These are phyloP conservation scores for Epizoanthus illoricatus DNA, from an alignment of 92 coral and sea anemone genomes.

Conservation along the genomic window DNA sequence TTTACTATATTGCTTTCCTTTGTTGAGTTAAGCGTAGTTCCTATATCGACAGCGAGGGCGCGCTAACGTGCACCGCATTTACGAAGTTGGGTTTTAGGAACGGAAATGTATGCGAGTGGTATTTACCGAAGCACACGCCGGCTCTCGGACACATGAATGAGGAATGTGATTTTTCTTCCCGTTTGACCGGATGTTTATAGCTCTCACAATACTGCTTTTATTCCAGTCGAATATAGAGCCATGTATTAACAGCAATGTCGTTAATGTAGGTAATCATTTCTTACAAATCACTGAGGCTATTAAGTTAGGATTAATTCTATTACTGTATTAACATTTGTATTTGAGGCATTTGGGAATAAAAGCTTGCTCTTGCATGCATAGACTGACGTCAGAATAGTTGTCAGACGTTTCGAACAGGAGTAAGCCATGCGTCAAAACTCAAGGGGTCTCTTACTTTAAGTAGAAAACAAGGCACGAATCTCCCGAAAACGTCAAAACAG, in stretches of 20 bases:
- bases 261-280: neutral
- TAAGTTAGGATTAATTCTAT: slow-evolving; percentile 13
- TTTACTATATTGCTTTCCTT: neutral
- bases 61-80: neutral
- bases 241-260: neutral
- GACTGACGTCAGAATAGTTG: neutral
- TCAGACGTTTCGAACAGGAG: neutral
- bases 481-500: neutral
- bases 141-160: neutral
- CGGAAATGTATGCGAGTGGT: neutral
- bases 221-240: neutral
- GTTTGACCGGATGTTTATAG: neutral
- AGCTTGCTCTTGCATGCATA: neutral
- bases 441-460: neutral
- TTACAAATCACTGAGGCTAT: neutral
- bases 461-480: neutral
- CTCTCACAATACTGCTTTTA: neutral
- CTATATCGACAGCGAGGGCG: neutral
- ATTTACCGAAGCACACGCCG: neutral
- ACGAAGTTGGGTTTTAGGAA: neutral
- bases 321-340: neutral
- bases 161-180: neutral
- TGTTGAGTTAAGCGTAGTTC: neutral
- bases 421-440: neutral
- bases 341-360: neutral